A percentile compares a stretch with the other conserved stretches of the same genome.
Conservation (phyloP, 1,140 invertebrate species). For the Drosophila gunungcola region DNA sequence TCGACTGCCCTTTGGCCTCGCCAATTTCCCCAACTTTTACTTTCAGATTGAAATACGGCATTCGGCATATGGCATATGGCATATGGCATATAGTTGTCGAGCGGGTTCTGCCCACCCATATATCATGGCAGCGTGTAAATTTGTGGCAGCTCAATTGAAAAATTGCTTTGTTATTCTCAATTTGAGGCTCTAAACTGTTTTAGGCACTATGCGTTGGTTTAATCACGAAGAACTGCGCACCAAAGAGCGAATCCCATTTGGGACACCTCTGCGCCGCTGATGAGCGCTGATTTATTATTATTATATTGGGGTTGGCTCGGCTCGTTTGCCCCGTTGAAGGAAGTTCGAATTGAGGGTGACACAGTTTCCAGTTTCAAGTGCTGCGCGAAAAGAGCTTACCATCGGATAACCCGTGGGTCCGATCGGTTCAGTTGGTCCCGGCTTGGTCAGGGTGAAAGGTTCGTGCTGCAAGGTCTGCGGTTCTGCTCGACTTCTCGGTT, state of each 20-base stretch:
- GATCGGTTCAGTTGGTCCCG: constrained; percentile 33
- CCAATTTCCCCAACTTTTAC: constrained; percentile 43
- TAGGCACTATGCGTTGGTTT: constrained; percentile 68
- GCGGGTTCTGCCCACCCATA: constrained; percentile 11
- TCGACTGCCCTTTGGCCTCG: constrained; percentile 65
- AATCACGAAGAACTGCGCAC: constrained; percentile 73
- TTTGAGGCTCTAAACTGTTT: constrained; percentile 77
- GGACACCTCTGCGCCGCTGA: constrained; percentile 34
- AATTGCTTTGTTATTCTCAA: constrained; percentile 83
- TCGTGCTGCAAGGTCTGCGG: constrained; percentile 22
- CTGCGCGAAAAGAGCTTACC: constrained; percentile 19
- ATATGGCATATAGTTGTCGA: neutral
- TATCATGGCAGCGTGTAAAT: constrained; percentile 49
- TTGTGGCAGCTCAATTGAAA: constrained; percentile 72
- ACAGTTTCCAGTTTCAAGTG: constrained; percentile 46
- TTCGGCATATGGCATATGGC: too few relatives aligned
- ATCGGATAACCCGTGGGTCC: constrained; percentile 14
- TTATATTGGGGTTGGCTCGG: constrained; percentile 46
- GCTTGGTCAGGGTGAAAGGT: constrained; percentile 49
- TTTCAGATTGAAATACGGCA: constrained; percentile 17
- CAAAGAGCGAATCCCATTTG: constrained; percentile 49
- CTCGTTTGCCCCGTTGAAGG: constrained; percentile 43
- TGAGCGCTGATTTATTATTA: constrained; percentile 69
- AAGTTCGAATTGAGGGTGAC: constrained; percentile 73
- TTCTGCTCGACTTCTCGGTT: neutral